Evolutionary conservation across 2,888 invertebrate species (phyloP).

Genomic region (Allygus modestus): DNA sequence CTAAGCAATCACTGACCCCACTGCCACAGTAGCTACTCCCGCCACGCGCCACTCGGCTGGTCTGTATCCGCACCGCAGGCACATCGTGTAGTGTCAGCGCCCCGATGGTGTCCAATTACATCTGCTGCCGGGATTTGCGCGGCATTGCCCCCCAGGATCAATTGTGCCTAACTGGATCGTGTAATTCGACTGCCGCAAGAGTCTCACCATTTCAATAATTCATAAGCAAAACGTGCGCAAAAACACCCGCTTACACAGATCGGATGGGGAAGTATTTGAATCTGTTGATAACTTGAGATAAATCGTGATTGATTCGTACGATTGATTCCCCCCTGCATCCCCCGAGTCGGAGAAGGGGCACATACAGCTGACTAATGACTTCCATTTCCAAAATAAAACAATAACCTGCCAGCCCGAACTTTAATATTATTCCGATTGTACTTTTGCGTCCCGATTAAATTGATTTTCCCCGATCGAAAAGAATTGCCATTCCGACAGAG

Average conservation of each 20-base stretch:
- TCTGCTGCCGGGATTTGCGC: background rate
- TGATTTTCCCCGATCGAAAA: constrained; percentile 56
- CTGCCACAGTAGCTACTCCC: too few species aligned
- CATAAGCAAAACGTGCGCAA: constrained; percentile 40
- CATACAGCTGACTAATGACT: constrained; percentile 44
- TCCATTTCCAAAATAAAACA: constrained; percentile 46
- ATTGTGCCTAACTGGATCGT: background rate
- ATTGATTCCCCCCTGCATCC: background rate
- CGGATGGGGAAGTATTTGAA: constrained; percentile 45
- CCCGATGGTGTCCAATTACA: background rate
- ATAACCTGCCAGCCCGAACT: constrained; percentile 43
- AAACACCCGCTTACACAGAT: constrained; percentile 21
- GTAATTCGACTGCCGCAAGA: constrained; percentile 36
- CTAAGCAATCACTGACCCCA: too few species aligned
- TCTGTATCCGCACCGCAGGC: too few species aligned
- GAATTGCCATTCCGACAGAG: constrained; percentile 58
- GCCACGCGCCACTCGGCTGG: too few species aligned
- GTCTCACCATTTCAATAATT: constrained; percentile 34
- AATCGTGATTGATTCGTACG: constrained; percentile 25
- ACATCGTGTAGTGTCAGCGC: background rate
- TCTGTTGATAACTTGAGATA: constrained; percentile 50
- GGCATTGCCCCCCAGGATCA: constrained; percentile 5
- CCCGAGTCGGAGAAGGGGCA: background rate
- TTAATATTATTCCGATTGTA: constrained; percentile 52
- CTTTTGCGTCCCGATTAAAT: constrained; percentile 47